Evolutionary conservation across 2,888 invertebrate species (phyloP).

Genomic region (Lysandra bellargus): DNA sequence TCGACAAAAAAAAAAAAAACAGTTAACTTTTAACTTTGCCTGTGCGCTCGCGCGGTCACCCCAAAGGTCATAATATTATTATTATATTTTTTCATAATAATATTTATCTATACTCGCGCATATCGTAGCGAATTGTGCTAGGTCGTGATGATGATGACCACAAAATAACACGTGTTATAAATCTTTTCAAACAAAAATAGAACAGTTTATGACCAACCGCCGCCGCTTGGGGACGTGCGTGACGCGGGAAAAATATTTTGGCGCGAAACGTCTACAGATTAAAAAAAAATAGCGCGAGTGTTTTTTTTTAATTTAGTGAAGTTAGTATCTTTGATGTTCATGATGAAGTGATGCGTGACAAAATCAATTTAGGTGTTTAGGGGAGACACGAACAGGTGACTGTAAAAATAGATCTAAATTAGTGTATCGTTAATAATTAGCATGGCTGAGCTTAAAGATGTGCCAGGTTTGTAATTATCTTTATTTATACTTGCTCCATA

Average conservation of each 20-base stretch:
- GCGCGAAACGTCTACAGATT: constrained; percentile 50
- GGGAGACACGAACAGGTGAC: constrained; percentile 47
- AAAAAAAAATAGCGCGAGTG: constrained; percentile 33
- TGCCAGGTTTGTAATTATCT: constrained; percentile 43
- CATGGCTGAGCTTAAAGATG: constrained; percentile 52
- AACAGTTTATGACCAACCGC: constrained; percentile 63
- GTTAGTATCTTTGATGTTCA: constrained; percentile 42
- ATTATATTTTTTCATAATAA: too few species aligned
- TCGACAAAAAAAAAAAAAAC: too few species aligned
- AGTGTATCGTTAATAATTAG: constrained; percentile 41
- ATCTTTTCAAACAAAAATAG: constrained; percentile 67
- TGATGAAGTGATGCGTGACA: constrained; percentile 50
- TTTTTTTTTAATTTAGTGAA: constrained; percentile 35
- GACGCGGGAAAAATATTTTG: constrained; percentile 48
- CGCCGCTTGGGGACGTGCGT: constrained; percentile 56
- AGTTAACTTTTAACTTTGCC: too few species aligned
- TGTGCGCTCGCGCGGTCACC: too few species aligned
- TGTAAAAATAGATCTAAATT: constrained; percentile 42
- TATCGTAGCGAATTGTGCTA: neutral
- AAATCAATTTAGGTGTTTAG: constrained; percentile 47
- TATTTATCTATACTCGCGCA: neutral
- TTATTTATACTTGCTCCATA: neutral
- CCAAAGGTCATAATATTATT: too few species aligned
- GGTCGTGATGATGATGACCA: constrained; percentile 35
- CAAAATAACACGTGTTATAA: constrained; percentile 53